phyloP scores from a whole-genome alignment of 2,113 vertebrate species.

The Bolborhynchus lineola region DNA sequence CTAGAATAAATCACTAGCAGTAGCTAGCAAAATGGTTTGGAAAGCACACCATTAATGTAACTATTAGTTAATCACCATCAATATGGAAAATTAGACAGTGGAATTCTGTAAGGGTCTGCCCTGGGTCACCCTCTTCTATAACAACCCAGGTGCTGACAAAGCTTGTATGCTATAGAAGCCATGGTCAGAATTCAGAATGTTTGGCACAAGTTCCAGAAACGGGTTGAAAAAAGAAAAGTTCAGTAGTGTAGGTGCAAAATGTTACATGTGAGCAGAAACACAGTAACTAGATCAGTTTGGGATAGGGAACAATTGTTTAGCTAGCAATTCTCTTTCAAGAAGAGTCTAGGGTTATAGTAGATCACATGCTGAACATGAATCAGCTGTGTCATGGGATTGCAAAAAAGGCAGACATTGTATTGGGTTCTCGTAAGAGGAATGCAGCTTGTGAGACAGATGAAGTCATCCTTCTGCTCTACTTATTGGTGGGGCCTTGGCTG shows the following conservation, averaged over 20 bases:
- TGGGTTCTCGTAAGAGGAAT: conserved; percentile 39
- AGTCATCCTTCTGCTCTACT: conserved; percentile 52
- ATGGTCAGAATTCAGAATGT: background rate
- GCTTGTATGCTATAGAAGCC: background rate
- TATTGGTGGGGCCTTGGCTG: background rate
- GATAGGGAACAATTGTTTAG: conserved; percentile 29
- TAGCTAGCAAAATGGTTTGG: background rate
- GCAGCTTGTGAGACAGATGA: conserved; percentile 41
- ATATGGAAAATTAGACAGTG: background rate
- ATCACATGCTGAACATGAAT: conserved; percentile 55
- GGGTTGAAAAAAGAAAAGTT: background rate
- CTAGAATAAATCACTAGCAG: background rate
- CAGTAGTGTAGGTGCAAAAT: background rate
- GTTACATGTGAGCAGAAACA: background rate
- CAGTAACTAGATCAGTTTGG: background rate
- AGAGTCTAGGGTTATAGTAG: conserved; percentile 14
- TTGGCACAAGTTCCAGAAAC: background rate
- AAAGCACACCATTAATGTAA: background rate
- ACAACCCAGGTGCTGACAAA: background rate
- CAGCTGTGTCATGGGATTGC: conserved; percentile 32
- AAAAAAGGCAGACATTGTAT: conserved; percentile 51
- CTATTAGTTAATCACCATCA: background rate
- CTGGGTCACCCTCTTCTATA: background rate
- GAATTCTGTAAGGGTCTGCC: background rate
- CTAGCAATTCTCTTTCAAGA: conserved; percentile 31